Evolutionary conservation across 2,113 vertebrate genomes (phyloP).

Genomic region (Lophius piscatorius): DNA sequence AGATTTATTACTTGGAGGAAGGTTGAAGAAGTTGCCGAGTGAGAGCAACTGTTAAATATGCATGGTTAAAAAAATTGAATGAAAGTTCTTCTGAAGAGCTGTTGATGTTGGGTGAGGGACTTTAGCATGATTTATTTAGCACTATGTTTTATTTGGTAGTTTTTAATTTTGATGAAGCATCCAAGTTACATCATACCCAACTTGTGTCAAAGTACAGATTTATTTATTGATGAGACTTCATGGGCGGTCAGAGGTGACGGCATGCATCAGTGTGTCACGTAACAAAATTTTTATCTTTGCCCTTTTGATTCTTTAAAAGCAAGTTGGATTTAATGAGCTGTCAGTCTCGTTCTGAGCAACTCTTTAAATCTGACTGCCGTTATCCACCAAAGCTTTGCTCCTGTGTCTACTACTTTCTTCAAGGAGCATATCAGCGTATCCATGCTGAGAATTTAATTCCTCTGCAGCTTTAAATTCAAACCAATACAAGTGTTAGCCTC

Average conservation of each 20-base stretch:
- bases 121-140: conserved; percentile 55
- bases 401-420: neutral
- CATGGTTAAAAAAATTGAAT: conserved; percentile 70
- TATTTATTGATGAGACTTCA: conserved; percentile 24
- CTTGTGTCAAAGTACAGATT: conserved; percentile 26
- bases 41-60: conserved; percentile 71
- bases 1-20: conserved; percentile 68
- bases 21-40: conserved; percentile 66
- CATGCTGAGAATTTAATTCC: neutral
- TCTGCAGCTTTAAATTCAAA: conserved; percentile 17
- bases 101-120: conserved; percentile 59
- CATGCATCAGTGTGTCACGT: no score
- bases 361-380: conserved; percentile 14
- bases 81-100: conserved; percentile 67
- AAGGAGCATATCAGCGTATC: neutral
- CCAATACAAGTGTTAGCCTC: neutral
- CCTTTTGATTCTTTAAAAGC: conserved; percentile 11
- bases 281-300: no score
- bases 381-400: conserved; percentile 16
- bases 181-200: conserved; percentile 16
- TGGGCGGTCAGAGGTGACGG: conserved; percentile 21
- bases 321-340: conserved; percentile 29
- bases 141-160: conserved; percentile 62
- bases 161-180: conserved; percentile 52
- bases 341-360: conserved; percentile 12